Evolutionary conservation across 2,888 invertebrate species (phyloP).

Genomic region (Drosophila picticornis): DNA sequence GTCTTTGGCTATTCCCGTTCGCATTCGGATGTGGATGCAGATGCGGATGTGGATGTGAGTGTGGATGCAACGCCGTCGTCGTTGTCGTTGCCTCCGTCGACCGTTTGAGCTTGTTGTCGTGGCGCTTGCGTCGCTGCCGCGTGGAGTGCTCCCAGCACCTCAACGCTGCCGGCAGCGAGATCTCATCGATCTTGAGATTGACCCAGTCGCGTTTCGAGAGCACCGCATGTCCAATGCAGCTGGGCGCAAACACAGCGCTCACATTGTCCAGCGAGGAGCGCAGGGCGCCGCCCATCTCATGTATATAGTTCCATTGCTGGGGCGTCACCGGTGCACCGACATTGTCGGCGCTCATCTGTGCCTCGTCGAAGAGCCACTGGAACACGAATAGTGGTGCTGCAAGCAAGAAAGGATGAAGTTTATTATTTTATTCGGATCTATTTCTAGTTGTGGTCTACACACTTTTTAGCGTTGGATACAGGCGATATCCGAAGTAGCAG

Average conservation of each 20-base stretch:
- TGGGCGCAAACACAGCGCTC: slow-evolving; percentile 95
- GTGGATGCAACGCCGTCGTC: slow-evolving; percentile 30
- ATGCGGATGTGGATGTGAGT: slow-evolving; percentile 22
- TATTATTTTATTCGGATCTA: background rate
- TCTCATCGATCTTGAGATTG: slow-evolving; percentile 92
- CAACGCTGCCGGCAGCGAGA: slow-evolving; percentile 93
- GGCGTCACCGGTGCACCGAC: slow-evolving; percentile 95
- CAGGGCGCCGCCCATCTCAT: slow-evolving; percentile 94
- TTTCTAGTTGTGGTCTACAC: slow-evolving; percentile 74
- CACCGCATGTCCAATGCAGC: slow-evolving; percentile 96
- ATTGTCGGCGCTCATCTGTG: slow-evolving; percentile 96
- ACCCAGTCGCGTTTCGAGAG: slow-evolving; percentile 95
- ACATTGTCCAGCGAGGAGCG: slow-evolving; percentile 93
- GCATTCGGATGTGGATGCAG: slow-evolving; percentile 61
- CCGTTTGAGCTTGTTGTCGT: slow-evolving; percentile 78
- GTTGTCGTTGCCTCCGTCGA: slow-evolving; percentile 79
- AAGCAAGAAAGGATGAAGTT: slow-evolving; percentile 75
- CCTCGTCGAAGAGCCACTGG: slow-evolving; percentile 98
- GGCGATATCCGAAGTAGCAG: slow-evolving; percentile 95
- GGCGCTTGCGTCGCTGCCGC: slow-evolving; percentile 80
- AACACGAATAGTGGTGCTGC: slow-evolving; percentile 95
- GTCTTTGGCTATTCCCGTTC: slow-evolving; percentile 62
- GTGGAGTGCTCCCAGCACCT: slow-evolving; percentile 93
- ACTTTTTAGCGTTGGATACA: slow-evolving; percentile 94
- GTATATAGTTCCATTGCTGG: slow-evolving; percentile 97